Percentiles rank a stretch among this genome's conserved stretches.
Evolutionary conservation across 1,140 invertebrate genomes (phyloP).

Genomic region (Drosophila auraria): DNA sequence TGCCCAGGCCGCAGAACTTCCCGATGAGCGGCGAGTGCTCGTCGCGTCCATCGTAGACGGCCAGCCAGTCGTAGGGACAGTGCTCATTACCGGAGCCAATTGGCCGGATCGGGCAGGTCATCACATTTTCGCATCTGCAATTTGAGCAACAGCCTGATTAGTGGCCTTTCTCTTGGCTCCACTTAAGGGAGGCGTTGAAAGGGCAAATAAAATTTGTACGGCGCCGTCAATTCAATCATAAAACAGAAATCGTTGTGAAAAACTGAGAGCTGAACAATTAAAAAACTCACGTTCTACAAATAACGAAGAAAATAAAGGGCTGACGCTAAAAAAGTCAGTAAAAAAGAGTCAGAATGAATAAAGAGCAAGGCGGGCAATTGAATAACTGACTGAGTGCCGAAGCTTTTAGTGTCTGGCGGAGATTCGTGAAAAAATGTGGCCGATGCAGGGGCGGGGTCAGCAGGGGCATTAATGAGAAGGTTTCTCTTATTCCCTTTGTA

Average conservation of each 20-base stretch:
- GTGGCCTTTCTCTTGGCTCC: conserved; percentile 6
- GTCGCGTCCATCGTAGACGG: conserved; percentile 95
- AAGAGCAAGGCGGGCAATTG: conserved; percentile 42
- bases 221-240: conserved; percentile 38
- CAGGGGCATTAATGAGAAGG: not conserved
- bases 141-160: conserved; percentile 6
- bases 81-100: conserved; percentile 94
- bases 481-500: not conserved
- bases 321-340: not conserved
- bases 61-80: conserved; percentile 96
- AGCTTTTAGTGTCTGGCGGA: conserved; percentile 47
- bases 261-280: conserved; percentile 42
- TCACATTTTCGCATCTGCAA: conserved; percentile 93
- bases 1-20: conserved; percentile 96
- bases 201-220: conserved; percentile 53
- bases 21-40: conserved; percentile 94
- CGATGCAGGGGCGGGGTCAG: conserved; percentile 4
- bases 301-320: conserved; percentile 38
- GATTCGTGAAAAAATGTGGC: conserved; percentile 34
- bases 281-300: conserved; percentile 53
- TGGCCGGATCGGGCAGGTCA: conserved; percentile 96
- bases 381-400: conserved; percentile 47
- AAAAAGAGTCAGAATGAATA: conserved; percentile 4
- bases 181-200: conserved; percentile 33
- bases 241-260: conserved; percentile 16